Evolutionary conservation across 2,888 invertebrate species (phyloP), one percentile per base, ranked within the genome.

Genomic region (Xanthia icteritia): DNA sequence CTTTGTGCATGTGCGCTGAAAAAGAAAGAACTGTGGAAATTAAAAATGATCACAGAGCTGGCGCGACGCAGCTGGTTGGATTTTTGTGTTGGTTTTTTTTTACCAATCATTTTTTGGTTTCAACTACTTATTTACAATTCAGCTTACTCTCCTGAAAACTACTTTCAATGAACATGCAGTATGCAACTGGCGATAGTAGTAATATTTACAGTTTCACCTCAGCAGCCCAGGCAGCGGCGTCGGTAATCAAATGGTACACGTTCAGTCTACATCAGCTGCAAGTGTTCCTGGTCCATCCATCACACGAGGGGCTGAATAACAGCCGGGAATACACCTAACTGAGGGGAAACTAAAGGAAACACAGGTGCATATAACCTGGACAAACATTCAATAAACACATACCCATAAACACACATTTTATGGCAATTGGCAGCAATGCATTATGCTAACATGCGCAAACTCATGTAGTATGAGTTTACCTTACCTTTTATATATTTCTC

Each of bases 231-330:
- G 39, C 48, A 51, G 39, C 31, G 51, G 69, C 61, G 79, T 72
- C 65, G 70, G 83, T 82, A 83, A 85, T 87, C 86, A 84, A 83
- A 80, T 73, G 76, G 48, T 54, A 84, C 84, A 86, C 83, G 84
- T 88, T 92, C 79, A 81, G 83, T 91, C 91, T 92, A 87, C 89
- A 91, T 92, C 92, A 90, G 73, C 78, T 77, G 87, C 92, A 90
- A 91, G 88, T 89, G 92, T 86, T 89, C 86, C 82, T 82, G 73
- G 79, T 77, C 69, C 85, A 91, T 91, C 84, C 77, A 91, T 90
- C 79, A 86, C 83, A 42, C 6, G 68, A 80, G 65, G 65, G 45
- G 60, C n/a, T 65, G 63, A 11, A 64, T 71, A 75, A 76, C 85
- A 83, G 85, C 61, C 45, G 39, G 63, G 77, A 69, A 39, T 82